Conservation (phyloP, 2,113 vertebrate species). For the Dasyprocta punctata region DNA sequence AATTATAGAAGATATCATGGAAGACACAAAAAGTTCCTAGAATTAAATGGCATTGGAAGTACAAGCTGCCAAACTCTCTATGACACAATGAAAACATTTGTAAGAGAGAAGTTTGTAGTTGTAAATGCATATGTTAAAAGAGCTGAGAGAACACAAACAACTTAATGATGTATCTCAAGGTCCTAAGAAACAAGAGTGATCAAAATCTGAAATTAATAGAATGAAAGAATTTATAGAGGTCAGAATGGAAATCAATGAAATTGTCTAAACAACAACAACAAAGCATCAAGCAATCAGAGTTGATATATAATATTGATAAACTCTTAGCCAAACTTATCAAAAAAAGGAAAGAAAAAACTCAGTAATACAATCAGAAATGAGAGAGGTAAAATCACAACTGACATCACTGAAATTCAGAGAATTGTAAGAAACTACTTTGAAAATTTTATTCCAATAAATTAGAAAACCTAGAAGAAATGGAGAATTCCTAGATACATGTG, state of each 20-base stretch:
- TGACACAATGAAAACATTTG: background rate
- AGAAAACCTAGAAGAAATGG: background rate
- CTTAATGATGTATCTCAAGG: background rate
- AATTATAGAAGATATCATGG: background rate
- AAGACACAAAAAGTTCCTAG: background rate
- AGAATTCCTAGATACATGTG: background rate
- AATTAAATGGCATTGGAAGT: background rate
- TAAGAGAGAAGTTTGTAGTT: background rate
- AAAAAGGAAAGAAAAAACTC: background rate
- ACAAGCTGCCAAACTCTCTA: background rate
- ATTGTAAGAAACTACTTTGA: background rate
- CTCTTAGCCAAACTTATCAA: background rate
- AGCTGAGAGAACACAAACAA: background rate
- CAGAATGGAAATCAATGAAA: background rate
- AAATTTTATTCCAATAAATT: background rate
- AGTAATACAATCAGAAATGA: background rate
- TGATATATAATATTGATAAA: background rate
- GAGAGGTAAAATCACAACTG: background rate
- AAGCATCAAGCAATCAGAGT: background rate
- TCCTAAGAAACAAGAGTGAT: background rate
- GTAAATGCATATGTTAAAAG: background rate
- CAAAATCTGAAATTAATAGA: background rate
- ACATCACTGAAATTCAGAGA: background rate
- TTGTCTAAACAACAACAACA: background rate
- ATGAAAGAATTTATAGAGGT: background rate